Evolutionary conservation across 2,113 vertebrate genomes (phyloP).

Genomic region (Pan paniscus): DNA sequence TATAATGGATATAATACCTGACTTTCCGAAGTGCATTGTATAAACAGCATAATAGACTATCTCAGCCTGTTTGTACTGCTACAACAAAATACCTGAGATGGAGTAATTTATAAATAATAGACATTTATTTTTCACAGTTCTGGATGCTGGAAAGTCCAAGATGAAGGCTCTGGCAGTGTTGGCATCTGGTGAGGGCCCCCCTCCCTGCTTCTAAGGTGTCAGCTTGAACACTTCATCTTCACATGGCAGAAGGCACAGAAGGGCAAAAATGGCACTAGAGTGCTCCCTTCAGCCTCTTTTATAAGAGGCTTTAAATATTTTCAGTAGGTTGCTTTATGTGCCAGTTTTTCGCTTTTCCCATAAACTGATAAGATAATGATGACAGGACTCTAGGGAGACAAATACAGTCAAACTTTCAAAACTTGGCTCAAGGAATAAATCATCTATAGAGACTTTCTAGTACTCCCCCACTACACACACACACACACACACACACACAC

Average conservation of each 20-base stretch:
- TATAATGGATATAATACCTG: background rate
- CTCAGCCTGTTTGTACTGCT: background rate
- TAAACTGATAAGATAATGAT: background rate
- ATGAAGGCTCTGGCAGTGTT: background rate
- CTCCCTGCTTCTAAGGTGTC: background rate
- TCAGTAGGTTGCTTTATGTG: background rate
- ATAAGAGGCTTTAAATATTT: background rate
- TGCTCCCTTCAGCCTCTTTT: background rate
- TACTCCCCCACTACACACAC: background rate
- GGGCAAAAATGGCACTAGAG: background rate
- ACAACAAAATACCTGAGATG: background rate
- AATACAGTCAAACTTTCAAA: background rate
- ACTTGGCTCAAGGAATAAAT: slow-evolving; percentile 14
- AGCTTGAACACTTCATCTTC: background rate
- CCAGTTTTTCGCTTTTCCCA: background rate
- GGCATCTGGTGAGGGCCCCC: background rate
- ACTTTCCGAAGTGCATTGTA: background rate
- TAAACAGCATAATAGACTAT: background rate
- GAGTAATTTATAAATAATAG: background rate
- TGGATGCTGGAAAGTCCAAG: background rate
- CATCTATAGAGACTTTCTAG: background rate
- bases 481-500: background rate
- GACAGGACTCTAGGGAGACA: background rate
- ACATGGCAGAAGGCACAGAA: background rate
- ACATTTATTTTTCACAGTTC: background rate